A percentile compares a stretch with the other conserved stretches of the same genome.
phyloP scores from a whole-genome alignment of 1,140 invertebrate genomes.

The Meloidogyne chitwoodi region DNA sequence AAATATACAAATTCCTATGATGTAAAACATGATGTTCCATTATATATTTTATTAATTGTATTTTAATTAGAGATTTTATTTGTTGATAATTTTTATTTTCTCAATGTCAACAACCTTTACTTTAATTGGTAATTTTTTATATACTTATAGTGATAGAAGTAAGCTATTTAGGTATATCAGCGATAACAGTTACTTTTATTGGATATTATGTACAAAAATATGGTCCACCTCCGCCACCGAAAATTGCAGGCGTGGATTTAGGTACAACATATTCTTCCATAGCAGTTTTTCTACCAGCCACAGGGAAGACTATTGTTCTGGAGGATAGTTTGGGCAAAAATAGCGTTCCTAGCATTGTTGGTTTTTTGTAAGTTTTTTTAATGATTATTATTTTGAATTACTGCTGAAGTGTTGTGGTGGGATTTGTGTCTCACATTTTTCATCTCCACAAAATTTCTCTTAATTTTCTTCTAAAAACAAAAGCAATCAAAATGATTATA shows the following conservation, averaged over 20 bases:
- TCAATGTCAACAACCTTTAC: constrained; percentile 26
- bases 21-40: too few species aligned
- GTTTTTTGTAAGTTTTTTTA: constrained; percentile 48
- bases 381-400: not conserved
- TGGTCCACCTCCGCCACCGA: constrained; percentile 62
- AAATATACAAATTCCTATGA: too few species aligned
- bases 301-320: constrained; percentile 60
- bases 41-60: too few species aligned
- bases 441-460: too few species aligned
- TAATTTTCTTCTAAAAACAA: too few species aligned
- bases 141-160: not conserved
- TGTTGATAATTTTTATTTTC: not conserved
- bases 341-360: constrained; percentile 55
- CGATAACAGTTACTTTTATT: constrained; percentile 28
- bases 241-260: constrained; percentile 64
- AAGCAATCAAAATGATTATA: too few species aligned
- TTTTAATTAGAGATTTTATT: too few species aligned
- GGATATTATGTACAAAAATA: constrained; percentile 37
- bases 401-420: too few species aligned
- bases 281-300: constrained; percentile 63
- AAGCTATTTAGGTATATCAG: constrained; percentile 25
- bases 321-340: constrained; percentile 47
- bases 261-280: constrained; percentile 65
- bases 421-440: too few species aligned
- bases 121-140: constrained; percentile 17